These are phyloP conservation scores for Pachyramphus minor DNA, from an alignment of 2,113 vertebrate genomes.

Conservation along the genomic window DNA sequence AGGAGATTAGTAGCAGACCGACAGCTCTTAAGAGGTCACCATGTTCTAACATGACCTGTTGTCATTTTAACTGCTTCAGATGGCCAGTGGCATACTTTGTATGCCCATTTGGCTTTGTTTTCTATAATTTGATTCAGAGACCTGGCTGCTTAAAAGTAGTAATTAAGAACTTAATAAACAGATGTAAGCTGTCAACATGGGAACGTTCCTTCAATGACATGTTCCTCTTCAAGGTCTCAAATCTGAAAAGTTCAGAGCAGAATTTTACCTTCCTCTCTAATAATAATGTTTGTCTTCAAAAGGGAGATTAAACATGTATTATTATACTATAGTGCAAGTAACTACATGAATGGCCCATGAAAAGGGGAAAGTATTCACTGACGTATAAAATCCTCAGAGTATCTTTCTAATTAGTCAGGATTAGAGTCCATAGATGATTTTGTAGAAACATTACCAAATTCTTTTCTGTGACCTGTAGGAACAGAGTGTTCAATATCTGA, in stretches of 20 bases:
- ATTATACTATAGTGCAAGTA: background rate
- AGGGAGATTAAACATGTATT: background rate
- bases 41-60: background rate
- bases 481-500: background rate
- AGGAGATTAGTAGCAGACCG: background rate
- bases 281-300: background rate
- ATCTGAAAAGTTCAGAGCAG: background rate
- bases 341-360: background rate
- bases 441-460: background rate
- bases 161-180: background rate
- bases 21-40: background rate
- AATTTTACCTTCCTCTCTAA: background rate
- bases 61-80: background rate
- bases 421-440: background rate
- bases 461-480: background rate
- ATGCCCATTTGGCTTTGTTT: background rate
- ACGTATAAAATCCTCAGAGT: background rate
- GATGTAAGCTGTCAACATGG: background rate
- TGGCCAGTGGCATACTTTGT: accelerated
- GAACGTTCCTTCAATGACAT: background rate
- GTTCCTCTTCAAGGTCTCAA: background rate
- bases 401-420: background rate
- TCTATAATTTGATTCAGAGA: background rate
- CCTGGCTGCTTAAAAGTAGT: background rate
- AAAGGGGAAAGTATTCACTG: background rate